Evolutionary conservation across 2,113 vertebrate species (phyloP).

Genomic region (Ondatra zibethicus): DNA sequence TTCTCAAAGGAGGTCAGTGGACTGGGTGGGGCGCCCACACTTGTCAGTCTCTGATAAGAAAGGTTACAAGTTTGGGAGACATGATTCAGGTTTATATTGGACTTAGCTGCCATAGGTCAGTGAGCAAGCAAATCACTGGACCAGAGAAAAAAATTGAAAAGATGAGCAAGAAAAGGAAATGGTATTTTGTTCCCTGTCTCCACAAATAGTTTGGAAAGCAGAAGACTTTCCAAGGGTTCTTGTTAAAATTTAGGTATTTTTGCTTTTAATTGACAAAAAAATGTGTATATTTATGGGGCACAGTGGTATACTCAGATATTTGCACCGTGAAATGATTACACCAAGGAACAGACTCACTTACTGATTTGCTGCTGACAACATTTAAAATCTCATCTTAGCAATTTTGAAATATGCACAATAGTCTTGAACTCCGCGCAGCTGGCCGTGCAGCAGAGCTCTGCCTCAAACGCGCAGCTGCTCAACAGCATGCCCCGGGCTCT

Average conservation of each 20-base stretch:
- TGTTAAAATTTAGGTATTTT: constrained; percentile 29
- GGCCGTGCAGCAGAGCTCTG: not conserved
- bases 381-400: constrained; percentile 1
- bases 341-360: not conserved
- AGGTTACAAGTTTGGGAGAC: not conserved
- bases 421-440: not conserved
- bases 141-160: not conserved
- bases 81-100: not conserved
- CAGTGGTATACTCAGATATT: not conserved
- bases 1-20: too few species aligned
- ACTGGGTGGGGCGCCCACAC: accelerated
- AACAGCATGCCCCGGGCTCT: too few species aligned
- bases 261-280: not conserved
- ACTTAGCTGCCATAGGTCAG: not conserved
- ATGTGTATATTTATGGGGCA: not conserved
- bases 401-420: not conserved
- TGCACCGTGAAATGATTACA: not conserved
- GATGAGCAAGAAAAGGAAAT: not conserved
- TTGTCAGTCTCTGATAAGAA: not conserved
- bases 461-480: not conserved
- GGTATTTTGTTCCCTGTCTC: not conserved
- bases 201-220: not conserved
- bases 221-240: not conserved
- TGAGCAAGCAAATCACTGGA: not conserved
- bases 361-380: not conserved